phyloP scores from a whole-genome alignment of 2,113 vertebrate genomes.

The Nematolebias whitei region DNA sequence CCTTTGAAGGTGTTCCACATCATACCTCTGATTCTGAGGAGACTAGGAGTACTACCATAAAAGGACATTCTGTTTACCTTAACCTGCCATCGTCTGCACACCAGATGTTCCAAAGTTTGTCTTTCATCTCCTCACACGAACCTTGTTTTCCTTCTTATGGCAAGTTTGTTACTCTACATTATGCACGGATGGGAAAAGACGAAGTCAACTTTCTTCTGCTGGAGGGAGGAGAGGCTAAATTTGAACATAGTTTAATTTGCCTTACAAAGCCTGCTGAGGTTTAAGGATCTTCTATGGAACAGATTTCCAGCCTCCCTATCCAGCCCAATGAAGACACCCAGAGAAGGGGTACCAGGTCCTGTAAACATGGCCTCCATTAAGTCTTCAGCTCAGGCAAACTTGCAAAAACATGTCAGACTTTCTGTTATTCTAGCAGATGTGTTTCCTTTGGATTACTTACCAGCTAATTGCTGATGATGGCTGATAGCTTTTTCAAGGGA shows the following conservation, averaged over 20 bases:
- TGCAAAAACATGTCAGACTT: conserved; percentile 58
- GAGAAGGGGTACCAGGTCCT: conserved; percentile 41
- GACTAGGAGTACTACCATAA: conserved; percentile 74
- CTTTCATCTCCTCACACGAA: conserved; percentile 77
- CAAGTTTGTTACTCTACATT: conserved; percentile 66
- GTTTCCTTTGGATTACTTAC: conserved; percentile 50
- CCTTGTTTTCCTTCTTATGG: conserved; percentile 67
- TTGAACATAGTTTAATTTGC: conserved; percentile 74
- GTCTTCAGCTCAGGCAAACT: conserved; percentile 51
- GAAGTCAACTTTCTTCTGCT: conserved; percentile 58
- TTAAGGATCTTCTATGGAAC: conserved; percentile 56
- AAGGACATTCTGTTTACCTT: conserved; percentile 82
- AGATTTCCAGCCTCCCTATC: conserved; percentile 26
- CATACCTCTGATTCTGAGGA: conserved; percentile 74
- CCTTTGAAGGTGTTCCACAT: conserved; percentile 83
- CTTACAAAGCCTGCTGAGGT: conserved; percentile 58
- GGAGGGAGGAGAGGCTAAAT: conserved; percentile 59
- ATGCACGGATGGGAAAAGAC: conserved; percentile 50
- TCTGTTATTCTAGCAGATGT: conserved; percentile 60
- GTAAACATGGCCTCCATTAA: conserved; percentile 68
- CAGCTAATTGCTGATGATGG: conserved; percentile 41
- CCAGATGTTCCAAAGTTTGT: conserved; percentile 79
- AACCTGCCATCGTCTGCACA: conserved; percentile 78
- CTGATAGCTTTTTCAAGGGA: conserved; percentile 41
- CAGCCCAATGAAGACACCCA: conserved; percentile 41